Conservation (phyloP, 2,888 invertebrate genomes). For the Hydrotaea diabolus region DNA sequence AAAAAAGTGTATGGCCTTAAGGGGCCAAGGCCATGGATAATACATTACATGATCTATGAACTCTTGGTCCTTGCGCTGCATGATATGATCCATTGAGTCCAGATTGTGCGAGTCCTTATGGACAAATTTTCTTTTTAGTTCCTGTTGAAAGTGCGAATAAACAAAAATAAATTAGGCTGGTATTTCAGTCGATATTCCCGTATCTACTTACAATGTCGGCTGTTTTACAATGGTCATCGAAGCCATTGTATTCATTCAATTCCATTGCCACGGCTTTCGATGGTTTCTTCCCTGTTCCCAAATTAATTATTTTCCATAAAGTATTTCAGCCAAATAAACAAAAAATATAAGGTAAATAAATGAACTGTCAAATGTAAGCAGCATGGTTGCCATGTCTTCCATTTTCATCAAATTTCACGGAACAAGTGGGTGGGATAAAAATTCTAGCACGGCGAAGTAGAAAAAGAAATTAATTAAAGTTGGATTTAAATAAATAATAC, state of each 20-base stretch:
- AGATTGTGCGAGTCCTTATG: slow-evolving; percentile 52
- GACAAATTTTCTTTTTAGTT: slow-evolving; percentile 52
- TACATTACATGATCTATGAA: slow-evolving; percentile 79
- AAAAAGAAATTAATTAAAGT: too few species aligned
- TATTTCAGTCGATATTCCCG: neutral
- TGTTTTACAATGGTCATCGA: slow-evolving; percentile 58
- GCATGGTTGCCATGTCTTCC: neutral
- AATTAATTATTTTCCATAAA: too few species aligned
- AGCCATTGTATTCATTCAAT: slow-evolving; percentile 62
- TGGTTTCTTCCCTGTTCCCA: slow-evolving; percentile 59
- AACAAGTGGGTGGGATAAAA: too few species aligned
- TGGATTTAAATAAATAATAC: too few species aligned
- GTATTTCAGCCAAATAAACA: slow-evolving; percentile 55
- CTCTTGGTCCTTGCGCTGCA: slow-evolving; percentile 73
- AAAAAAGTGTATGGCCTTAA: too few species aligned
- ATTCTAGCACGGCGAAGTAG: too few species aligned
- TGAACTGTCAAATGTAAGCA: slow-evolving; percentile 42
- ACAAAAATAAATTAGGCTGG: neutral
- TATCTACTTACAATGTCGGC: slow-evolving; percentile 3
- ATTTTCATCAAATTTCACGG: too few species aligned
- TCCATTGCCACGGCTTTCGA: slow-evolving; percentile 46
- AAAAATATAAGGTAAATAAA: slow-evolving; percentile 57
- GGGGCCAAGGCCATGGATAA: too few species aligned
- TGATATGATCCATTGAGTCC: slow-evolving; percentile 60
- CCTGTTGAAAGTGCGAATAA: slow-evolving; percentile 39